Evolutionary conservation across 2,113 vertebrate species (phyloP).

Genomic region (Trogon surrucura): DNA sequence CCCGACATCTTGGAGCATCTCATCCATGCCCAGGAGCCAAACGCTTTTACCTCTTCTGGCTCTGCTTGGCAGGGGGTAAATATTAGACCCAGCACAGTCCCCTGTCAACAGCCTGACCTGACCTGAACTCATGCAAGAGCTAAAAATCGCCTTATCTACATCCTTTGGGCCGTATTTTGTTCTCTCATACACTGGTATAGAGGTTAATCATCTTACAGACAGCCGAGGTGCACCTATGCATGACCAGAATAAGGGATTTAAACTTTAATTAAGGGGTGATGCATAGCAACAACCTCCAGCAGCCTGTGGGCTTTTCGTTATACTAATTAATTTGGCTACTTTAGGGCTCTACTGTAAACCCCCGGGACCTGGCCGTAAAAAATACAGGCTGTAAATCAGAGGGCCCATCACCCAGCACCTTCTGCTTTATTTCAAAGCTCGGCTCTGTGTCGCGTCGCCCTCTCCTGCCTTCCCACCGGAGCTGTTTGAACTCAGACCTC

Average conservation of each 20-base stretch:
- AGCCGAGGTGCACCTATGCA: not conserved
- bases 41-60: not conserved
- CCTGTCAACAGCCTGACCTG: not conserved
- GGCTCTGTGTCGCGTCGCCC: not conserved
- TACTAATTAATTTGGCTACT: not conserved
- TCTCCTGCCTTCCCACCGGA: not conserved
- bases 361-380: not conserved
- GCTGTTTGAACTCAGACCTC: not conserved
- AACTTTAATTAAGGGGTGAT: slow-evolving; percentile 24
- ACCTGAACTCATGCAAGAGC: not conserved
- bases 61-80: not conserved
- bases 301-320: not conserved
- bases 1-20: not conserved
- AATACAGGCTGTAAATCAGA: not conserved
- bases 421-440: slow-evolving; percentile 12
- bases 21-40: not conserved
- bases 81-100: not conserved
- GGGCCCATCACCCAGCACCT: not conserved
- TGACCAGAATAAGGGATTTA: not conserved
- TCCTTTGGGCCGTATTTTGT: not conserved
- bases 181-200: rapidly evolving
- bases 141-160: not conserved
- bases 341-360: not conserved
- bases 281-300: not conserved
- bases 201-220: not conserved